These are phyloP conservation scores for Galerucella pusilla DNA, from an alignment of 2,888 invertebrate species.

Conservation along the genomic window DNA sequence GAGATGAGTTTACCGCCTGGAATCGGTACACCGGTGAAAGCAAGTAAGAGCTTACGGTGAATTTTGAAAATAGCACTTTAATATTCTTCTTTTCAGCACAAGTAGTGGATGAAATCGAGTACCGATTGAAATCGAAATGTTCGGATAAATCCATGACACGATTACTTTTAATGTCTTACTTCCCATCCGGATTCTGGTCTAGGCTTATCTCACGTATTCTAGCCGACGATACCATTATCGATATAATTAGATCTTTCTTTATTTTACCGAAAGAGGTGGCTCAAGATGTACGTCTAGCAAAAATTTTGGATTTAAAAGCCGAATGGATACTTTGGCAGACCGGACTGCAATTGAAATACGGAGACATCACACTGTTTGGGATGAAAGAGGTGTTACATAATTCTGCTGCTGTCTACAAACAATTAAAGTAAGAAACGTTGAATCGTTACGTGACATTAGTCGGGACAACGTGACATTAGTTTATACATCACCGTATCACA, in stretches of 20 bases:
- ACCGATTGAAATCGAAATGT: slow-evolving; percentile 64
- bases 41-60: slow-evolving; percentile 23
- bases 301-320: slow-evolving; percentile 76
- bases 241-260: slow-evolving; percentile 81
- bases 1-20: slow-evolving; percentile 60
- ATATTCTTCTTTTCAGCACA: slow-evolving; percentile 45
- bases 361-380: slow-evolving; percentile 82
- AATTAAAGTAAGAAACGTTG: slow-evolving; percentile 59
- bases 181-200: slow-evolving; percentile 99
- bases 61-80: slow-evolving; percentile 3
- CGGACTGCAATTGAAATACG: slow-evolving; percentile 87
- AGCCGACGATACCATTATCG: slow-evolving; percentile 87
- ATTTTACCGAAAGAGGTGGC: slow-evolving; percentile 77
- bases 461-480: no score
- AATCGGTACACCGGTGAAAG: slow-evolving; percentile 36
- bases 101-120: slow-evolving; percentile 53
- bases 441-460: background rate
- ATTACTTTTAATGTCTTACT: slow-evolving; percentile 93
- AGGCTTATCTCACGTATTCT: slow-evolving; percentile 91
- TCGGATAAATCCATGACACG: slow-evolving; percentile 75
- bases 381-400: slow-evolving; percentile 80
- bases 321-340: slow-evolving; percentile 96
- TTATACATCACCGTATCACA: background rate
- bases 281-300: slow-evolving; percentile 71
- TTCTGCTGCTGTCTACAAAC: slow-evolving; percentile 67